phyloP scores from a whole-genome alignment of 2,888 invertebrate genomes.

The Tortrix viridana region DNA sequence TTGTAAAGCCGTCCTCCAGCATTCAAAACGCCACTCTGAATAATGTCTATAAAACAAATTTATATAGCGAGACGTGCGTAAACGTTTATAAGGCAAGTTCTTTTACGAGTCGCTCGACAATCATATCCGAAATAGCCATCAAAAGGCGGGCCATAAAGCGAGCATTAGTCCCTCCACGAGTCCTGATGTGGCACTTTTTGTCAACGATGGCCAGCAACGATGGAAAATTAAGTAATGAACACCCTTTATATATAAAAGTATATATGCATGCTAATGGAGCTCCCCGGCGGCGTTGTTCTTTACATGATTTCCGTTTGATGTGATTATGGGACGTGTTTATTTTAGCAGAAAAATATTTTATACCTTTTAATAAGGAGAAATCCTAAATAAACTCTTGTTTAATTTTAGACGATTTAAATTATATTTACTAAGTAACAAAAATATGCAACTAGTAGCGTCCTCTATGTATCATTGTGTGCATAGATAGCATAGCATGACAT shows the following conservation, averaged over 20 bases:
- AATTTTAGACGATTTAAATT: too few relatives aligned
- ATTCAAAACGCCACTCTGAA: constrained; percentile 32
- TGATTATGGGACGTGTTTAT: constrained; percentile 4
- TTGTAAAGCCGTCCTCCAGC: constrained; percentile 10
- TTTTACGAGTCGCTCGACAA: constrained; percentile 70
- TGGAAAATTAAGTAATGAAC: constrained; percentile 33
- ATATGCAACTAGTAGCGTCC: too few relatives aligned
- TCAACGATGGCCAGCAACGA: constrained; percentile 21
- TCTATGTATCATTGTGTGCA: too few relatives aligned
- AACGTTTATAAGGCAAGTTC: constrained; percentile 61
- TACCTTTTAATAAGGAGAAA: not conserved
- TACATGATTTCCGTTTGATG: constrained; percentile 14
- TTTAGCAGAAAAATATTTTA: not conserved
- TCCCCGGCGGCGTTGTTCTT: constrained; percentile 8
- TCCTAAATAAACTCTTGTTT: not conserved
- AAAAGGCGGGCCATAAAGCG: constrained; percentile 74
- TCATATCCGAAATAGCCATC: constrained; percentile 73
- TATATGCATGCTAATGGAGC: constrained; percentile 17
- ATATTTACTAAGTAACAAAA: too few relatives aligned
- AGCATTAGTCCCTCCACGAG: constrained; percentile 69
- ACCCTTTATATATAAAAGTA: constrained; percentile 21
- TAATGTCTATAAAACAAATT: constrained; percentile 42
- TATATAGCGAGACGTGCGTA: constrained; percentile 50
- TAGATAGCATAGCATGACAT: too few relatives aligned
- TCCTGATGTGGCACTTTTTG: constrained; percentile 61